Evolutionary conservation across 2,113 vertebrate species (phyloP), one percentile per base, ranked within the genome.

Genomic region (Propithecus coquereli): DNA sequence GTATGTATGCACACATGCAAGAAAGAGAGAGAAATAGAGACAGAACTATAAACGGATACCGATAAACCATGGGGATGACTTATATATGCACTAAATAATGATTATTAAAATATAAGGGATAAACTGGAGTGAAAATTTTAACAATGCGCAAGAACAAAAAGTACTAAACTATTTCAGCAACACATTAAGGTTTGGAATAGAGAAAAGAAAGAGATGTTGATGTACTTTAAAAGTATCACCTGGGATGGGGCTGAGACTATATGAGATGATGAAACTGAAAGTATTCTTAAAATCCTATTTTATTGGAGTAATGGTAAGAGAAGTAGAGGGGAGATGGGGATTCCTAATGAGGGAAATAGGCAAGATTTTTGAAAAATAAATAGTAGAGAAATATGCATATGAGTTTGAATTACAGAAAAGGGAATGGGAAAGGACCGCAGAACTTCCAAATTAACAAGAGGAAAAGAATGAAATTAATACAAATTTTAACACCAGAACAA

Each of bases 401-500:
- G 18, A 76, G 23, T 95, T 30, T 84, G 6, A 93, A 14, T 45
- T 85, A 80, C 34, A 92, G 50, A 87, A 96, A 86, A 91, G 2
- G 34, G 11, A 94, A 84, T 8, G 70, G 32, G 5, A 94, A 84
- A 84, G 23, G n/a, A 92, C 7, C 76, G 20, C 34, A 59, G 17
- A 89, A 61, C 54, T 91, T 70, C 13, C 27, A 85, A 84, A 90
- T 94, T 94, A 87, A 84, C 23, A 74, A 95, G 18, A 73, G 17
- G 18, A 76, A 74, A 70, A 22, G 59, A 84, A 59, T 47, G 22
- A 84, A 95, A 20, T 79, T 34, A 90, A 30, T 52, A 82, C 43
- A 37, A 86, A 83, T 32, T 82, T 92, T 63, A 82, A 86, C 63
- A 94, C 45, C 37, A 92, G 30, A 52, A 89, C 94, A 89, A 88